A percentile compares a stretch with the other conserved stretches of the same genome.
phyloP scores from a whole-genome alignment of 2,888 invertebrate species.

The Latrodectus hesperus region DNA sequence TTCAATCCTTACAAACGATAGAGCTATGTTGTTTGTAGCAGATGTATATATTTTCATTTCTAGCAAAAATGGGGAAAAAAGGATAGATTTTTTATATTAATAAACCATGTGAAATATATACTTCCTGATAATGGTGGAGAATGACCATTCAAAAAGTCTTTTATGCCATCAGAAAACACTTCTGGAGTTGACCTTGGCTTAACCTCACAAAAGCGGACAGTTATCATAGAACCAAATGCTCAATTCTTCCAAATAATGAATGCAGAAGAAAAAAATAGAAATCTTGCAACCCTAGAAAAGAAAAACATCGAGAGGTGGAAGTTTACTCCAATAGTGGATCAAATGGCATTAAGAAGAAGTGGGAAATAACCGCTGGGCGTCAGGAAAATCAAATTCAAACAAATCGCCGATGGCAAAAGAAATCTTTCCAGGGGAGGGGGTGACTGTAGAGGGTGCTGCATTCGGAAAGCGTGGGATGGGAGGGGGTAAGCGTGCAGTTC shows the following conservation, averaged over 20 bases:
- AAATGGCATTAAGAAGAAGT: constrained; percentile 30
- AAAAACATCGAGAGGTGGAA: constrained; percentile 2
- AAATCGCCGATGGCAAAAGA: constrained; percentile 33
- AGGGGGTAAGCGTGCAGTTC: constrained; percentile 39
- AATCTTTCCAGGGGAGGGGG: constrained; percentile 1
- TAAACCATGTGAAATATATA: no score
- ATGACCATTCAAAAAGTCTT: no score
- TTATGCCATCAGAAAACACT: no score
- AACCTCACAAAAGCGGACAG: no score
- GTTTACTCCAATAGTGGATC: constrained; percentile 19
- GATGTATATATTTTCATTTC: no score
- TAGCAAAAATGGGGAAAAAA: no score
- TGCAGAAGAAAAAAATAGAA: neutral
- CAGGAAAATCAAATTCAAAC: constrained; percentile 7
- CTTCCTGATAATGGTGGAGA: no score
- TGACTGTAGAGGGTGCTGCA: neutral
- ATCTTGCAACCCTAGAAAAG: constrained; percentile 8
- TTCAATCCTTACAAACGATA: no score
- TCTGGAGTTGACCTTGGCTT: no score
- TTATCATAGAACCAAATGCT: neutral
- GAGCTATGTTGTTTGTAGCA: no score
- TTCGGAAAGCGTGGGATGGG: constrained; percentile 1
- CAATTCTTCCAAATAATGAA: neutral
- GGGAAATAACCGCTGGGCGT: constrained; percentile 34
- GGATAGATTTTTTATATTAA: no score